Conservation (phyloP, 2,797 vertebrate species). For the Microcaecilia unicolor region DNA sequence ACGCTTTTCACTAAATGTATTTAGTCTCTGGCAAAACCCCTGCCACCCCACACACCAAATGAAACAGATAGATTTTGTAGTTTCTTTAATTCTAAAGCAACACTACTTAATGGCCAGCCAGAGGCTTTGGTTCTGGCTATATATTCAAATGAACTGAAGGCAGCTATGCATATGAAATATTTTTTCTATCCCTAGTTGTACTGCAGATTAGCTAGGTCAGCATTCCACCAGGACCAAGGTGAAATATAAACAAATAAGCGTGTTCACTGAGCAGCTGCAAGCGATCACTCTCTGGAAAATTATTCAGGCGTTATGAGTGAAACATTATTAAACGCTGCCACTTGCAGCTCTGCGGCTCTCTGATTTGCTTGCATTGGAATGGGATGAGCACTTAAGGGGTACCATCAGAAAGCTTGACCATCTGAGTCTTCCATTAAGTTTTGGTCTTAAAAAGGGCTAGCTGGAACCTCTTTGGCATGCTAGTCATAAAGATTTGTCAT, state of each 20-base stretch:
- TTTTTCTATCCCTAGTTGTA: not conserved
- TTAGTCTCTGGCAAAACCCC: not conserved
- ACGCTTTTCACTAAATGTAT: conserved; percentile 8
- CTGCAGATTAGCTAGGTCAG: conserved; percentile 44
- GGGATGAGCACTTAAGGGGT: conserved; percentile 46
- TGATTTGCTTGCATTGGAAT: conserved; percentile 29
- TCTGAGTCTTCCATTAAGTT: conserved; percentile 56
- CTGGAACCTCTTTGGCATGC: conserved; percentile 44
- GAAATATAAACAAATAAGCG: conserved; percentile 52
- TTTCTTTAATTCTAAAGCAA: not conserved
- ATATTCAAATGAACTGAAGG: not conserved
- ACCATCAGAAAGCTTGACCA: conserved; percentile 37
- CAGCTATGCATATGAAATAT: conserved; percentile 15
- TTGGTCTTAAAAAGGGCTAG: conserved; percentile 49
- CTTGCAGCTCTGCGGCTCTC: conserved; percentile 52
- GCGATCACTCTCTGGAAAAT: conserved; percentile 49
- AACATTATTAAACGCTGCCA: conserved; percentile 47
- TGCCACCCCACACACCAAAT: not conserved
- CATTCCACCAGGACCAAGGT: conserved; percentile 44
- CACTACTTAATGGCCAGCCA: not conserved
- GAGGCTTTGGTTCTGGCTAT: not conserved
- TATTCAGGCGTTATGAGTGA: conserved; percentile 47
- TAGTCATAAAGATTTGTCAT: conserved; percentile 56
- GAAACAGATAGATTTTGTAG: not conserved
- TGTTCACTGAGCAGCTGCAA: conserved; percentile 30